These are phyloP conservation scores for Emydura subglobosa DNA, from an alignment of 2,113 vertebrate species.

Conservation along the genomic window DNA sequence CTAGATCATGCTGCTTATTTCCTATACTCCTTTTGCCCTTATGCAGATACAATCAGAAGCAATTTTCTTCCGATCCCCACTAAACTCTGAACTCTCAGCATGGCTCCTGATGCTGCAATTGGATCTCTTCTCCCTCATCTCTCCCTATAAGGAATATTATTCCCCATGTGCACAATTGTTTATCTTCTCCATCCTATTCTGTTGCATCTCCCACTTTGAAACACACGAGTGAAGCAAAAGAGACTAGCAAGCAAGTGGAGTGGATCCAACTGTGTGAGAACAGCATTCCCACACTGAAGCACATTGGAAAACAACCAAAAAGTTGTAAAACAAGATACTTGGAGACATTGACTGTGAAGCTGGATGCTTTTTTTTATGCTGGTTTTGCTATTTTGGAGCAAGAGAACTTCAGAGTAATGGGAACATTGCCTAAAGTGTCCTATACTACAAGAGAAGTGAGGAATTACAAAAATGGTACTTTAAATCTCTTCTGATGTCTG, in stretches of 20 bases:
- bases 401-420: conserved; percentile 41
- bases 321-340: conserved; percentile 43
- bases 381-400: conserved; percentile 60
- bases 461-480: conserved; percentile 31
- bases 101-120: conserved; percentile 14
- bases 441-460: conserved; percentile 36
- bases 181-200: conserved; percentile 28
- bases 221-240: conserved; percentile 70
- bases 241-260: conserved; percentile 16
- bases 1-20: background rate
- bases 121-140: conserved; percentile 25
- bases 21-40: background rate
- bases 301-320: background rate
- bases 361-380: background rate
- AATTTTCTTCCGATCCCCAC: background rate
- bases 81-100: background rate
- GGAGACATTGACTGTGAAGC: conserved; percentile 20
- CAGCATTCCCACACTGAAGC: background rate
- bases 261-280: conserved; percentile 19
- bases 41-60: background rate
- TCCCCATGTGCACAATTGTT: conserved; percentile 60
- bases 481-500: background rate
- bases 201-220: conserved; percentile 63
- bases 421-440: conserved; percentile 41
- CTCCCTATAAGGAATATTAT: conserved; percentile 20